A percentile compares a stretch with the other conserved stretches of the same genome.
These are phyloP conservation scores for Platysternon megacephalum DNA, from an alignment of 2,113 vertebrate species.

Conservation along the genomic window DNA sequence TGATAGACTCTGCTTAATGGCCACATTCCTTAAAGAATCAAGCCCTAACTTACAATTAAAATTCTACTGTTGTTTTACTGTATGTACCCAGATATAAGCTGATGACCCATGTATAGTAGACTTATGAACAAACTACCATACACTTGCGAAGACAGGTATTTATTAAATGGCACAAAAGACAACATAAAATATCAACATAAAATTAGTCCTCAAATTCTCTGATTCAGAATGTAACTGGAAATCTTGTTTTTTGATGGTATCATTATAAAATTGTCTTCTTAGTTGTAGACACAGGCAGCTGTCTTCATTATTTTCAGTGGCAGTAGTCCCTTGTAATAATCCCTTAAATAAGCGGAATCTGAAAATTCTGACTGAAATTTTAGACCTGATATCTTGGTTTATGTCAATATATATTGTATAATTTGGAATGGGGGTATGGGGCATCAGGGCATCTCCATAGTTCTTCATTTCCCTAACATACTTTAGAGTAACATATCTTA, in stretches of 20 bases:
- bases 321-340: not conserved
- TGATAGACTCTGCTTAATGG: not conserved
- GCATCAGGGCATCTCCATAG: not conserved
- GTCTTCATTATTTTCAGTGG: not conserved
- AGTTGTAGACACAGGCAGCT: not conserved
- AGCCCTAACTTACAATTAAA: not conserved
- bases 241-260: not conserved
- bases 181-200: not conserved
- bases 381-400: constrained; percentile 2
- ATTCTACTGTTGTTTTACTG: not conserved
- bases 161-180: not conserved
- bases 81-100: not conserved
- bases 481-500: not conserved
- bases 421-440: not conserved
- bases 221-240: not conserved
- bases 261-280: not conserved
- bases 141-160: not conserved
- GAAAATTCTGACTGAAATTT: not conserved
- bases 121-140: not conserved
- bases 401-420: not conserved
- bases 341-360: not conserved
- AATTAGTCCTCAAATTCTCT: not conserved
- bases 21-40: not conserved
- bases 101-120: not conserved
- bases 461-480: constrained; percentile 7